Evolutionary conservation across 2,113 vertebrate genomes (phyloP).

Genomic region (Oreochromis tanganicae): DNA sequence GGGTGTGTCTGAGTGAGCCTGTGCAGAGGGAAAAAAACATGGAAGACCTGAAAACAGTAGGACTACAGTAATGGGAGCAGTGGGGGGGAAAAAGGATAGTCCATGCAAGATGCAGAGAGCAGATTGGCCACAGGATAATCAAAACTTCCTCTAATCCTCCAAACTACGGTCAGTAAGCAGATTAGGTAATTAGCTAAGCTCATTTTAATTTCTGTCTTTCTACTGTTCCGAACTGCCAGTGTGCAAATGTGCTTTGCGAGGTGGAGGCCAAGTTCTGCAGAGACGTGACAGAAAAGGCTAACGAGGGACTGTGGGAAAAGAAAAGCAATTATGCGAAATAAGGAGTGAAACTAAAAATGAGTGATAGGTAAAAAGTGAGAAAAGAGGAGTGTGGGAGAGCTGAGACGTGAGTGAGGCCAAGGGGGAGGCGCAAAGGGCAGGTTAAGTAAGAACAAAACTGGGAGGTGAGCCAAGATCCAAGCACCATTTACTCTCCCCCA

Average conservation of each 20-base stretch:
- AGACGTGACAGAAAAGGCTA: neutral
- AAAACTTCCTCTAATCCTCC: neutral
- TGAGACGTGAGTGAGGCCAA: neutral
- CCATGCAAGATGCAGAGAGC: neutral
- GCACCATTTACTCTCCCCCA: constrained; percentile 3
- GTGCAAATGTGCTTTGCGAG: neutral
- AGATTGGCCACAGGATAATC: constrained; percentile 3
- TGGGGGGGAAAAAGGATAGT: neutral
- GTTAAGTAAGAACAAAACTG: constrained; percentile 37
- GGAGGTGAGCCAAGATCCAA: constrained; percentile 23
- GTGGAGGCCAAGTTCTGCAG: neutral
- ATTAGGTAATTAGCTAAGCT: neutral
- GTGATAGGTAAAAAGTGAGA: neutral
- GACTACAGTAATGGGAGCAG: neutral
- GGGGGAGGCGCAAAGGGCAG: neutral
- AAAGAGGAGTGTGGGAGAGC: constrained; percentile 16
- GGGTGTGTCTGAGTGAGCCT: neutral
- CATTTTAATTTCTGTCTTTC: neutral
- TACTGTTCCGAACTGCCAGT: neutral
- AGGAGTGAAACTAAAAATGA: neutral
- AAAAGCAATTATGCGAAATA: neutral
- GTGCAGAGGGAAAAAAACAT: neutral
- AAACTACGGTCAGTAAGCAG: neutral
- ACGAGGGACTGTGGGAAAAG: neutral
- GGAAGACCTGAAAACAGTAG: neutral